Evolutionary conservation across 2,888 invertebrate genomes (phyloP).

Genomic region (Heliconius ethilla): DNA sequence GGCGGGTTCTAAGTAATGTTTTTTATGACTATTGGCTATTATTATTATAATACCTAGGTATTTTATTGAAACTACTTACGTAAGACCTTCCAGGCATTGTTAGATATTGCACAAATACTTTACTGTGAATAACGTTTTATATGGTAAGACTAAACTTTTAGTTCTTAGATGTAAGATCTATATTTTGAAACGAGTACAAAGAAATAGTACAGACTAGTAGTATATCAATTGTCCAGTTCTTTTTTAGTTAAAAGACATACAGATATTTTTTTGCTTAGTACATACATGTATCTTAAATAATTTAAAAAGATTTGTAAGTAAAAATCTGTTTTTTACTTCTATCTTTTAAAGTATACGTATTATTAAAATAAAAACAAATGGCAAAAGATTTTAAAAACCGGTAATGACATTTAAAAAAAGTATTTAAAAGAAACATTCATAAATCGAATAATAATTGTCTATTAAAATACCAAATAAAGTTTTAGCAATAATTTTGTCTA

Average conservation of each 20-base stretch:
- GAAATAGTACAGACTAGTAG: not conserved
- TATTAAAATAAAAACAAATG: not conserved
- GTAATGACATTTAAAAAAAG: not conserved
- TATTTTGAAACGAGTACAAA: not conserved
- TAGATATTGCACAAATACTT: slow-evolving; percentile 19
- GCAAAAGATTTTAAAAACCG: not conserved
- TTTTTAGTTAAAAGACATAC: not conserved
- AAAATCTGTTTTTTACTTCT: too few relatives aligned
- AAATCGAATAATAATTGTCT: slow-evolving; percentile 1
- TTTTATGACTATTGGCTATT: slow-evolving; percentile 42
- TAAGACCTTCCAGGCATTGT: slow-evolving; percentile 33
- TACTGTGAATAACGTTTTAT: not conserved
- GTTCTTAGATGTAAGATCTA: not conserved
- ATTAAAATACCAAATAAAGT: not conserved
- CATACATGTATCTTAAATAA: too few relatives aligned
- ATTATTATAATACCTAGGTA: slow-evolving; percentile 28
- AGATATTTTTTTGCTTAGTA: not conserved
- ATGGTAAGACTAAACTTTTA: not conserved
- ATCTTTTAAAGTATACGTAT: too few relatives aligned
- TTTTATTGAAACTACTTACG: slow-evolving; percentile 27
- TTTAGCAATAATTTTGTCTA: not conserved
- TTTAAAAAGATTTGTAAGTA: too few relatives aligned
- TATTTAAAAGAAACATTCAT: not conserved
- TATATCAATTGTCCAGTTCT: not conserved
- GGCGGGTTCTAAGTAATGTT: slow-evolving; percentile 29